A percentile compares a stretch with the other conserved stretches of the same genome.
Conservation (phyloP, 1,140 invertebrate species). For the Spodoptera litura region DNA sequence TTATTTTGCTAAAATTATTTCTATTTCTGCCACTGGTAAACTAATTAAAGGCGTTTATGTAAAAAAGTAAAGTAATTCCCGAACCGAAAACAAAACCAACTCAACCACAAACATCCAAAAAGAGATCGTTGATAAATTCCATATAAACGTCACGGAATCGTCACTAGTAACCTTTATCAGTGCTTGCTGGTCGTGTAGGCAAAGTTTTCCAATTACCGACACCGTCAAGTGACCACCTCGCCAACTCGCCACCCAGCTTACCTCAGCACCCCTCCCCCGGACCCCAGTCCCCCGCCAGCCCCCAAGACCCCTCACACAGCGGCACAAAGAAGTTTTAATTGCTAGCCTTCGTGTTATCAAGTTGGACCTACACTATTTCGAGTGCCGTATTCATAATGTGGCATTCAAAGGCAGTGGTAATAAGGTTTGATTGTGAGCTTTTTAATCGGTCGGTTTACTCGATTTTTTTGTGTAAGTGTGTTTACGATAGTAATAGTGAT, state of each 20-base stretch:
- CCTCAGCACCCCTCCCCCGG: slow-evolving; percentile 37
- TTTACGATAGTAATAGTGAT: too few species aligned
- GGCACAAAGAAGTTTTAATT: slow-evolving; percentile 83
- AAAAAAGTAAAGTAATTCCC: neutral
- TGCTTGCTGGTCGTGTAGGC: slow-evolving; percentile 60
- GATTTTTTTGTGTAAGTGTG: neutral
- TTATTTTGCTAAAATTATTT: too few species aligned
- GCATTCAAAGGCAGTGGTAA: slow-evolving; percentile 39
- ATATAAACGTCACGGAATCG: slow-evolving; percentile 52
- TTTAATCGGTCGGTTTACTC: slow-evolving; percentile 34
- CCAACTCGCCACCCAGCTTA: slow-evolving; percentile 52
- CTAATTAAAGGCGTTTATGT: too few species aligned
- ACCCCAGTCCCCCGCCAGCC: slow-evolving; percentile 2
- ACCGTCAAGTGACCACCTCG: slow-evolving; percentile 70
- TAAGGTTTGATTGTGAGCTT: slow-evolving; percentile 18
- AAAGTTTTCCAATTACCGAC: slow-evolving; percentile 82
- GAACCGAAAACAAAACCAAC: neutral
- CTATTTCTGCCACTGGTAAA: too few species aligned
- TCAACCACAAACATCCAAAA: neutral
- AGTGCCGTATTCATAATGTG: slow-evolving; percentile 67
- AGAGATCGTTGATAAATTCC: neutral
- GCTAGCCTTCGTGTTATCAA: slow-evolving; percentile 76
- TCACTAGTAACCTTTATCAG: slow-evolving; percentile 77
- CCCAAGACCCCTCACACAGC: slow-evolving; percentile 51
- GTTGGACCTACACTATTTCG: slow-evolving; percentile 73